Evolutionary conservation across 2,888 invertebrate species (phyloP).

Genomic region (Empis livida): DNA sequence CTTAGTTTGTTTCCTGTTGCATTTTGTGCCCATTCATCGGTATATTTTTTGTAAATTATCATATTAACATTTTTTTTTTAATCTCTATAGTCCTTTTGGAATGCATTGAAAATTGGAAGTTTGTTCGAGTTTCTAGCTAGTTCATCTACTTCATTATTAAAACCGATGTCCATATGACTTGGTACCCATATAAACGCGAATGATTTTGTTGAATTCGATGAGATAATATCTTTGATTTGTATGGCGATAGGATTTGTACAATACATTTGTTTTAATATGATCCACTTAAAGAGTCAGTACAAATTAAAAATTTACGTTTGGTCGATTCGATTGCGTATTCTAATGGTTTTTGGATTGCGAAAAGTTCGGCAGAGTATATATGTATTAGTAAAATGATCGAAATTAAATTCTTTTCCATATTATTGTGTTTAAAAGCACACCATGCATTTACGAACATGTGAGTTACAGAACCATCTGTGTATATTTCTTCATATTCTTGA

Average conservation of each 20-base stretch:
- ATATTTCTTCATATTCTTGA: background rate
- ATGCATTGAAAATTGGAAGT: too few species aligned
- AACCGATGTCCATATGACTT: constrained; percentile 1
- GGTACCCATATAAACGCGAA: constrained; percentile 5
- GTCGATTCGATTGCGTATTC: background rate
- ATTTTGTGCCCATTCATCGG: too few species aligned
- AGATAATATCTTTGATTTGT: constrained; percentile 1
- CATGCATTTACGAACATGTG: background rate
- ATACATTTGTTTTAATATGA: constrained; percentile 1
- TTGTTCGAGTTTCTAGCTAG: too few species aligned
- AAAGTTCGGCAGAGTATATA: constrained; percentile 3
- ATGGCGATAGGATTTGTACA: background rate
- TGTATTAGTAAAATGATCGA: background rate
- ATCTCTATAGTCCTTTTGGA: too few species aligned
- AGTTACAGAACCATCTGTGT: constrained; percentile 2
- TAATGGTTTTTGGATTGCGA: background rate
- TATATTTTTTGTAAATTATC: too few species aligned
- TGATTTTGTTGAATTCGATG: background rate
- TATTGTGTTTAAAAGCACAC: background rate
- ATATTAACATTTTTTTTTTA: too few species aligned
- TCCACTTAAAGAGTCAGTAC: constrained; percentile 1
- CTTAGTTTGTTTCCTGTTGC: too few species aligned
- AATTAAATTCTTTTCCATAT: background rate
- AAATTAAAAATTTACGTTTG: constrained; percentile 1
- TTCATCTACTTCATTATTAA: too few species aligned